These are phyloP conservation scores for Atethmia centrago DNA, from an alignment of 2,888 invertebrate species.

Conservation along the genomic window DNA sequence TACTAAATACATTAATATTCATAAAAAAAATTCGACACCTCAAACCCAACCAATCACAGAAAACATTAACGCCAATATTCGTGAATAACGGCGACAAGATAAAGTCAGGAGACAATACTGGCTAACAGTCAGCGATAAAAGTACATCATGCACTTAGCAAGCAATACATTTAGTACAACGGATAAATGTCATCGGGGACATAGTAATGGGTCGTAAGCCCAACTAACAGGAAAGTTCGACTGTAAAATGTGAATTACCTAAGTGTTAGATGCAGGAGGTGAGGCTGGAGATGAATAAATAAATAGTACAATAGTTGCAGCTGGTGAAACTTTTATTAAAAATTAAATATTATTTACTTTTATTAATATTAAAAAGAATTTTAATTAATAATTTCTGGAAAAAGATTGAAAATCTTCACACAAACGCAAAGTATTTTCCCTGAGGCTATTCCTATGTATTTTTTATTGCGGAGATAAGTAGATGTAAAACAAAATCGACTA, in stretches of 20 bases:
- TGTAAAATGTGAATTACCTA: conserved; percentile 39
- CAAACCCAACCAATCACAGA: conserved; percentile 25
- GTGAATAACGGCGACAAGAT: conserved; percentile 58
- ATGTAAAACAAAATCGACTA: conserved; percentile 7
- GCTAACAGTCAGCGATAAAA: conserved; percentile 54
- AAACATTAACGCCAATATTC: conserved; percentile 43
- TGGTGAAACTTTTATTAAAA: not conserved
- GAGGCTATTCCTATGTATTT: not conserved
- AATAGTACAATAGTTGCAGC: not conserved
- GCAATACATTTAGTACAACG: conserved; percentile 62
- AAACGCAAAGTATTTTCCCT: too few species aligned
- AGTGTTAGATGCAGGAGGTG: conserved; percentile 9
- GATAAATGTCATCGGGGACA: conserved; percentile 64
- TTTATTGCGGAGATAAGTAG: not conserved
- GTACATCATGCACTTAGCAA: conserved; percentile 54
- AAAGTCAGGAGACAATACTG: conserved; percentile 63
- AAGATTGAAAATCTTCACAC: too few species aligned
- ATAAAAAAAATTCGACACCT: conserved; percentile 6
- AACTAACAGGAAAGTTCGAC: conserved; percentile 35
- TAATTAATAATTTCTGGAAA: too few species aligned
- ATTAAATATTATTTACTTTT: too few species aligned
- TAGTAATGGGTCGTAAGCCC: conserved; percentile 61
- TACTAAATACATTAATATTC: conserved; percentile 10
- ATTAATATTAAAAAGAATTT: too few species aligned
- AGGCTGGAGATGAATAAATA: not conserved